Evolutionary conservation across 30 jellyfish, hydroid and myxozoan genomes (phyloP), one percentile per base, ranked within the genome.

Genomic region (Rhopilema esculentum): DNA sequence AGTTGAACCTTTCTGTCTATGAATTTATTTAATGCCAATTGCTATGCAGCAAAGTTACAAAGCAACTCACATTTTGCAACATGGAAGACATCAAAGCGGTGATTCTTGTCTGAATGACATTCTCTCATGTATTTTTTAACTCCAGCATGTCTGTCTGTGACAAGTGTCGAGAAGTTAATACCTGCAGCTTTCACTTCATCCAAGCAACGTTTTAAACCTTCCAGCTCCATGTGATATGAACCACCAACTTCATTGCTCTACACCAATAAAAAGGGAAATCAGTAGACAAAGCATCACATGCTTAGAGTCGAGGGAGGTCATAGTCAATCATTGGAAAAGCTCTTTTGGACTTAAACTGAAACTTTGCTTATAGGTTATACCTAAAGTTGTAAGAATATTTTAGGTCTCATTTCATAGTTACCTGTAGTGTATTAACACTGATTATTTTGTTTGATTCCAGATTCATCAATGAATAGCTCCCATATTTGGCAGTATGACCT

Each of bases 241-340:
- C 79, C 67, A 25, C 78, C 92, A 69, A 70, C 79, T 71, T 83
- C 92, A 71, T 83, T 83, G 67, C 92, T 83, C 86, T 83, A 29
- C 67, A 57, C 51, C 24, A 32, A 24, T 15, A 12, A 26, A 32
- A 19, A 19, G 29, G 29, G 29, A 63, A 63, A 63, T 63, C 27
- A 63, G 29, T 63, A 19, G 26, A n/a, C 27, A 63, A 63, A 63
- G 29, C 73, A 63, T 19, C 73, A 63, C 27, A 63, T 24, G 73
- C 27, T 19, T 24, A 63, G 29, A 63, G 26, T 63, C 27, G 26
- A 63, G 26, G 73, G 26, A 19, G 26, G 26, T 63, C 29, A 63
- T 63, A 63, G 26, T 63, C 27, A 63, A 72, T 27, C 23, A 20
- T 16, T 72, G 66, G 32, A 24, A 18, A 18, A 29, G 23, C 27